Evolutionary conservation across 37 sponge, comb jelly and placozoan species (phyloP).

Genomic region (Cliona cf. orientalis): DNA sequence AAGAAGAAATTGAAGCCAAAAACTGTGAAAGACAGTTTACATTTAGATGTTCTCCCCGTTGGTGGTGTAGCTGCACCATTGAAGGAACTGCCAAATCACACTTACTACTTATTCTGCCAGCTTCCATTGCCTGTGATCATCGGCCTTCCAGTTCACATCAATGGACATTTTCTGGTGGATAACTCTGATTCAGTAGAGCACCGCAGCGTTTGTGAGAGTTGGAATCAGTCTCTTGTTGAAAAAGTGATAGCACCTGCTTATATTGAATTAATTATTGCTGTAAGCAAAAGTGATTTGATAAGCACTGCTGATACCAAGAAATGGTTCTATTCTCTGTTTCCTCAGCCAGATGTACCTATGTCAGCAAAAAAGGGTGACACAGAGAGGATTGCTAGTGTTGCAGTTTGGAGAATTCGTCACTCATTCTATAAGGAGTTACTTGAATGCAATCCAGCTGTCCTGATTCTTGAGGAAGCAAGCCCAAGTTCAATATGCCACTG

Average conservation of each 20-base stretch:
- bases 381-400: background rate
- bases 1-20: background rate
- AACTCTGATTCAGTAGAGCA: conserved; percentile 39
- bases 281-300: too few species aligned
- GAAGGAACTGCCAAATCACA: too few species aligned
- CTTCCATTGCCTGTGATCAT: conserved; percentile 55
- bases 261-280: too few species aligned
- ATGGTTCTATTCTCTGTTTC: conserved; percentile 62
- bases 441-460: conserved; percentile 3
- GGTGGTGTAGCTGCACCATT: conserved; percentile 67
- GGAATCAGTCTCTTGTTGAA: conserved; percentile 39
- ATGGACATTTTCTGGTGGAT: conserved; percentile 78
- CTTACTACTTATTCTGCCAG: conserved; percentile 37
- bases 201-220: conserved; percentile 6
- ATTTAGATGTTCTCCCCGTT: conserved; percentile 26
- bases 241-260: conserved; percentile 45
- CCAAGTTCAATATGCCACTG: too few species aligned
- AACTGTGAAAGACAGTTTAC: background rate
- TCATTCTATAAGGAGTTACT: conserved; percentile 9
- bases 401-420: background rate
- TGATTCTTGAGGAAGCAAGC: too few species aligned
- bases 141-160: conserved; percentile 70
- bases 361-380: conserved; percentile 23
- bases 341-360: too few species aligned
- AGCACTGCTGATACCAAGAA: background rate